Percentiles rank a stretch among this genome's conserved stretches.
phyloP scores from a whole-genome alignment of 1,140 invertebrate species.

The Atopsyche davidsoni region DNA sequence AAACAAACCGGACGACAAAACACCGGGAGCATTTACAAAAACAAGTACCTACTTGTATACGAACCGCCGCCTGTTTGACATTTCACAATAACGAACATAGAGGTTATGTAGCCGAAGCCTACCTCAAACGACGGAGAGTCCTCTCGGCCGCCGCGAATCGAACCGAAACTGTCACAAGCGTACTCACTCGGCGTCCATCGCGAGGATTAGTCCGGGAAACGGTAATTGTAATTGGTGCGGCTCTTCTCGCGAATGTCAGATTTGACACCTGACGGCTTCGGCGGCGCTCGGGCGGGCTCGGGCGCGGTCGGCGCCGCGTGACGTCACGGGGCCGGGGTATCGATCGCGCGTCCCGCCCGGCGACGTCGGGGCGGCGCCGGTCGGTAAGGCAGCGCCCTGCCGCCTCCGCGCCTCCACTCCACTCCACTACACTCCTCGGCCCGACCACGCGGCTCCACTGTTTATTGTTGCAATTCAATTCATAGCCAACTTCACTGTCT shows the following conservation, averaged over 20 bases:
- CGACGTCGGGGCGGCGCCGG: slow-evolving; percentile 18
- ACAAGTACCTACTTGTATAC: slow-evolving; percentile 8
- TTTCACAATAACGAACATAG: slow-evolving; percentile 24
- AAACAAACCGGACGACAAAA: not conserved
- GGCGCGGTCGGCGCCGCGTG: slow-evolving; percentile 5
- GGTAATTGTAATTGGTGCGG: not conserved
- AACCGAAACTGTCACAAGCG: not conserved
- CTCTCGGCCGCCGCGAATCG: not conserved
- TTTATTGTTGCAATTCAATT: too few species aligned
- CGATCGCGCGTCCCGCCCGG: slow-evolving; percentile 18
- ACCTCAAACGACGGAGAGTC: not conserved
- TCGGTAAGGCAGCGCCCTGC: slow-evolving; percentile 21
- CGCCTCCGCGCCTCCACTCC: too few species aligned
- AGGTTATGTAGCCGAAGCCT: too few species aligned
- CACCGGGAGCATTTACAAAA: slow-evolving; percentile 4
- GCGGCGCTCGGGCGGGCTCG: slow-evolving; percentile 11
- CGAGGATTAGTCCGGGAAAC: not conserved
- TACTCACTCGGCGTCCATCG: not conserved
- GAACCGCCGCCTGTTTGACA: slow-evolving; percentile 19
- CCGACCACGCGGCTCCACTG: too few species aligned
- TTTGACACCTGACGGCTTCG: slow-evolving; percentile 29
- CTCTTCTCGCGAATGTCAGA: slow-evolving; percentile 24
- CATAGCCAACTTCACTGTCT: too few species aligned
- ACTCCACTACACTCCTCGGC: too few species aligned
- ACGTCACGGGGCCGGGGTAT: slow-evolving; percentile 21